These are phyloP conservation scores for Epirrita christyi DNA, from an alignment of 2,888 invertebrate species.

Conservation along the genomic window DNA sequence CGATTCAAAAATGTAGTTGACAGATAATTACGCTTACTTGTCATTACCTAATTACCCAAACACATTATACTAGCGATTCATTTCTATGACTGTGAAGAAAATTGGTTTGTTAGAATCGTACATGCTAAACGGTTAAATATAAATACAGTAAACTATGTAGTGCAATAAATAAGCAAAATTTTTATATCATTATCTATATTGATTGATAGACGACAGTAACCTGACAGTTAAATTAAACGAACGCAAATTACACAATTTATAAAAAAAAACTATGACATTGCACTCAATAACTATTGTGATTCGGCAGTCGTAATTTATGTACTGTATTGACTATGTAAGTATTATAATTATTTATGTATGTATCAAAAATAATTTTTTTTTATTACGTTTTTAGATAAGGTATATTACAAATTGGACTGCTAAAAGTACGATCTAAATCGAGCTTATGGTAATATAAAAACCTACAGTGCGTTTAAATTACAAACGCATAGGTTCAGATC, in stretches of 20 bases:
- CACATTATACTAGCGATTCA: background rate
- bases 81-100: background rate
- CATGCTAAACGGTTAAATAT: background rate
- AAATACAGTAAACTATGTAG: conserved; percentile 6
- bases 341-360: conserved; percentile 56
- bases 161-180: conserved; percentile 16
- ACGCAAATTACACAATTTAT: conserved; percentile 43
- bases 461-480: too few species aligned
- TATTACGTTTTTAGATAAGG: conserved; percentile 42
- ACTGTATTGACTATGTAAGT: conserved; percentile 54
- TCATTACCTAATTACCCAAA: too few species aligned
- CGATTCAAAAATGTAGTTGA: too few species aligned
- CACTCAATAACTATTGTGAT: conserved; percentile 54
- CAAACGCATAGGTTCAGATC: background rate
- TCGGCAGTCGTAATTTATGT: conserved; percentile 51
- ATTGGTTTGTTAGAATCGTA: too few species aligned
- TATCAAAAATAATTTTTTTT: conserved; percentile 73
- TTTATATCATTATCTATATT: conserved; percentile 13
- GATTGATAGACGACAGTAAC: background rate
- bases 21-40: too few species aligned
- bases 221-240: conserved; percentile 38
- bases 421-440: conserved; percentile 42
- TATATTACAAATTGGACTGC: conserved; percentile 60
- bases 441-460: conserved; percentile 18
- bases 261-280: conserved; percentile 45